Conservation (phyloP, 2,113 vertebrate genomes). For the Nestor notabilis region DNA sequence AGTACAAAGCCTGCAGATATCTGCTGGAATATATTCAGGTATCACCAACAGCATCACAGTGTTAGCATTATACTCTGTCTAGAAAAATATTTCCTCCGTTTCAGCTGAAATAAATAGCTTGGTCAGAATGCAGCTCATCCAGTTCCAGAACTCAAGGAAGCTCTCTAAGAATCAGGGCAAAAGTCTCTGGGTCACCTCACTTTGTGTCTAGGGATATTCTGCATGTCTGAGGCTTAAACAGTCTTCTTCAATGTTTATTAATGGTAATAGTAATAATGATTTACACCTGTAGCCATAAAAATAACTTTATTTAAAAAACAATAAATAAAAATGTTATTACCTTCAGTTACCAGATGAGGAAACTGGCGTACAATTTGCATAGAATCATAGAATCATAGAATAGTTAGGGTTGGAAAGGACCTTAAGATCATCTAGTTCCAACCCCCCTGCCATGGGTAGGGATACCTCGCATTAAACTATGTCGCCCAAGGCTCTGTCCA, state of each 20-base stretch:
- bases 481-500: too few species aligned
- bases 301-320: neutral
- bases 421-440: too few species aligned
- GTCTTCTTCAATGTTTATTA: neutral
- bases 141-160: neutral
- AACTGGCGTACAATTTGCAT: neutral
- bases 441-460: too few species aligned
- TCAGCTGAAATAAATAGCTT: neutral
- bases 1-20: neutral
- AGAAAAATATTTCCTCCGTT: neutral
- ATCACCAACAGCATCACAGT: neutral
- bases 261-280: neutral
- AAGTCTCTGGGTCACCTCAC: accelerated
- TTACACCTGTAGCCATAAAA: neutral
- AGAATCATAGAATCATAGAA: too few species aligned
- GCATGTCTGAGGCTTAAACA: neutral
- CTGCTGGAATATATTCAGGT: neutral
- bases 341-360: neutral
- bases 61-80: neutral
- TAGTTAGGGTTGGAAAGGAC: too few species aligned
- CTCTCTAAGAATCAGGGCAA: neutral
- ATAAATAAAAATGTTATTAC: neutral
- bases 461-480: too few species aligned
- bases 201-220: neutral
- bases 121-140: neutral